Conservation (phyloP, 2,888 invertebrate genomes). For the Sinhomidia bicolor region DNA sequence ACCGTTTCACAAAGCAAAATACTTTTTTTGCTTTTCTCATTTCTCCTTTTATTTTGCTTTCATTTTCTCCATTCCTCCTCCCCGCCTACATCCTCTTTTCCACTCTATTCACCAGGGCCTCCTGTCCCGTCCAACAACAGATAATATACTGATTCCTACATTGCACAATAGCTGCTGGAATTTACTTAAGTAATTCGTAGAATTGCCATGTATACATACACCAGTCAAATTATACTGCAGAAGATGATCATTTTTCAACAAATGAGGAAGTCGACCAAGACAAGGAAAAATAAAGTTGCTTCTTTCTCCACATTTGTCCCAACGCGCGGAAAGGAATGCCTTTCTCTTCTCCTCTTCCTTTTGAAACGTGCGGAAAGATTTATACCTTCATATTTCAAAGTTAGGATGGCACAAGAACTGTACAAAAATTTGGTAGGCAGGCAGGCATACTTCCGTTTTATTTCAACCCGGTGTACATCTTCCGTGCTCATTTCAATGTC, state of each 20-base stretch:
- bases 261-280: slow-evolving; percentile 37
- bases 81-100: slow-evolving; percentile 42
- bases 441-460: slow-evolving; percentile 33
- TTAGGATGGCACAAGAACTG: background rate
- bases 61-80: slow-evolving; percentile 17
- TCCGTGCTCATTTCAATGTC: background rate
- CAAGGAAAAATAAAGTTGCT: background rate
- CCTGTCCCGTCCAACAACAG: slow-evolving; percentile 23
- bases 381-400: slow-evolving; percentile 64
- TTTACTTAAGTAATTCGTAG: slow-evolving; percentile 12
- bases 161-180: slow-evolving; percentile 6
- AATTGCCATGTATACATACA: background rate
- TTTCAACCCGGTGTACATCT: background rate
- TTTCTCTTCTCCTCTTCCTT: background rate
- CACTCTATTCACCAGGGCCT: slow-evolving; percentile 25
- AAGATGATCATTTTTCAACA: slow-evolving; percentile 17
- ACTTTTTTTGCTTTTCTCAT: slow-evolving; percentile 4
- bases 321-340: slow-evolving; percentile 2
- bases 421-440: slow-evolving; percentile 26
- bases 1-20: slow-evolving; percentile 13
- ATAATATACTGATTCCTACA: slow-evolving; percentile 11
- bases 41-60: slow-evolving; percentile 28
- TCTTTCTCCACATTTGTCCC: background rate
- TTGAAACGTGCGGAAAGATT: slow-evolving; percentile 33
- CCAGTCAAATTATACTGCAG: slow-evolving; percentile 14